Conservation (phyloP, 2,113 vertebrate species). For the Capra hircus region DNA sequence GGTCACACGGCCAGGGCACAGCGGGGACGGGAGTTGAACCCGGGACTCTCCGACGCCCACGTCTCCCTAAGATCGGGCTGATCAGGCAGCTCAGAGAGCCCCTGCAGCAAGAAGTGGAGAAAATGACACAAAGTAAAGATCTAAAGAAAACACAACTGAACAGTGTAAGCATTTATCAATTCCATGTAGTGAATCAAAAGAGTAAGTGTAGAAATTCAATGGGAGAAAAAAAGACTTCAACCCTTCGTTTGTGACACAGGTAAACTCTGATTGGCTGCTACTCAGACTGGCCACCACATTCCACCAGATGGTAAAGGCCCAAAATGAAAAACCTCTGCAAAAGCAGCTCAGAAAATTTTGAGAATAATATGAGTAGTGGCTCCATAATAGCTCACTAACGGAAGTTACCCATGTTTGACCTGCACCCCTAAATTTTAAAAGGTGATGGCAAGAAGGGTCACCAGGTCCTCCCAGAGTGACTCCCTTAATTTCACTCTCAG, state of each 20-base stretch:
- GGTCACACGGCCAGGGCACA: background rate
- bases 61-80: background rate
- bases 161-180: background rate
- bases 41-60: background rate
- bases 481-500: background rate
- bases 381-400: background rate
- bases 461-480: background rate
- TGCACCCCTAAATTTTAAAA: background rate
- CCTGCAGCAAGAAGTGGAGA: background rate
- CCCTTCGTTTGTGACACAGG: background rate
- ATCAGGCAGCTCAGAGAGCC: background rate
- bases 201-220: background rate
- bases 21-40: background rate
- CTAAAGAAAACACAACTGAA: background rate
- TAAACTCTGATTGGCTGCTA: background rate
- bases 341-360: slow-evolving; percentile 24
- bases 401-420: background rate
- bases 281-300: background rate
- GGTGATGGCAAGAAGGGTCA: background rate
- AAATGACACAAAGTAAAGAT: background rate
- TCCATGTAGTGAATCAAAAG: background rate
- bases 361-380: background rate
- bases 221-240: background rate
- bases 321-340: slow-evolving; percentile 39
- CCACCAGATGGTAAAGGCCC: slow-evolving; percentile 27